Conservation (phyloP, 2,113 vertebrate species). For the Capreolus pygargus region DNA sequence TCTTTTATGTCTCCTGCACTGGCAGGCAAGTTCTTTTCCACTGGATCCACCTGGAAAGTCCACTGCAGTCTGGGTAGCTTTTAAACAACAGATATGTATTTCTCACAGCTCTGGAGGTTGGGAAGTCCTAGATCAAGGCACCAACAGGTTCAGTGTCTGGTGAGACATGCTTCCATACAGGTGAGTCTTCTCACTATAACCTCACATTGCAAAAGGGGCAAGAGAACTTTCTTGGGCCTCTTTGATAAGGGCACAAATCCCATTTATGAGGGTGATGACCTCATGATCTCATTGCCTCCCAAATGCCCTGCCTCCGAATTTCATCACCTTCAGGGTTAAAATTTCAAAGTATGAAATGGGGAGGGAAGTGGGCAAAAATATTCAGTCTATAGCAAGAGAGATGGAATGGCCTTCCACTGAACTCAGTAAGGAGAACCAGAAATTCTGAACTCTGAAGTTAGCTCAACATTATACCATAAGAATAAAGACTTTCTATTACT, state of each 20-base stretch:
- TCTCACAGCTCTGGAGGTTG: neutral
- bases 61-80: neutral
- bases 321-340: neutral
- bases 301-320: neutral
- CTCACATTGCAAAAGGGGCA: neutral
- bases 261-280: neutral
- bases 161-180: neutral
- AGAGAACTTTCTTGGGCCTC: neutral
- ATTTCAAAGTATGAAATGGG: neutral
- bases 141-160: neutral
- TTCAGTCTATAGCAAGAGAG: neutral
- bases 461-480: neutral
- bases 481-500: neutral
- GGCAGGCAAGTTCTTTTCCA: neutral
- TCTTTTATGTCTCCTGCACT: neutral
- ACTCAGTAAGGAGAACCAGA: neutral
- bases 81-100: neutral
- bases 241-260: neutral
- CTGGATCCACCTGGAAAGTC: neutral
- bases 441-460: constrained; percentile 1
- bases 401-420: neutral
- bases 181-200: neutral
- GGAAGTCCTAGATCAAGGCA: neutral
- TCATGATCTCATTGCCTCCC: neutral
- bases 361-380: neutral